Evolutionary conservation across 2,888 invertebrate species (phyloP), one percentile per base, ranked within the genome.

Genomic region (Gortyna flavago): DNA sequence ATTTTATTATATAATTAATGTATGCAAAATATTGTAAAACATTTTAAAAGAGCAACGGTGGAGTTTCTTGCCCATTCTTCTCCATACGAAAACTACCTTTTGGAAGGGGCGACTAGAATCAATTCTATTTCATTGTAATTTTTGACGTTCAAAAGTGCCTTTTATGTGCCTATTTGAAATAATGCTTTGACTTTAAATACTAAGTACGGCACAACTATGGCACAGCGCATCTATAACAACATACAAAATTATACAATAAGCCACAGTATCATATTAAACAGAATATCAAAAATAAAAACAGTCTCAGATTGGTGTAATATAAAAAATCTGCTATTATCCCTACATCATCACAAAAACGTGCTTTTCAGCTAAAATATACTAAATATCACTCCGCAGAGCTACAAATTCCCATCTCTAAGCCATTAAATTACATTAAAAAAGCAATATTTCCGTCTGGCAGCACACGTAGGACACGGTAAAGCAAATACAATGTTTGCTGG

Each of bases 401-500:
- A 71, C 69, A 75, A 71, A 74, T 75, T 64, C 38, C 38, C 80
- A 71, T 80, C 38, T 71, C 71, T 59, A 54, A 74, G 62, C 75
- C 62, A 72, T 84, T 64, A 85, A 84, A 81, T 82, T 72, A 72
- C 69, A 84, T 84, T 86, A 79, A 86, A 84, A 86, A 86, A 72
- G 73, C 84, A 83, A 84, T 84, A 84, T 83, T 83, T 83, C 71
- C 73, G 65, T 75, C 79, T 83, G 69, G 72, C 69, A 83, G 75
- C 84, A 79, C 83, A 73, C 79, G 67, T 73, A 75, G 69, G 75
- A 79, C 74, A 59, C 59, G 85, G 90, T 92, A 93, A 94, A 93
- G 94, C 91, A 91, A 94, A 94, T 92, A 91, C 93, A 88, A 90
- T 93, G 93, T 93, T 89, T 90, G 88, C 90, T 82, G 89, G 87